Percentiles rank a stretch among this genome's conserved stretches.
phyloP scores from a whole-genome alignment of 1,140 invertebrate genomes.

The Scylla paramamosain region DNA sequence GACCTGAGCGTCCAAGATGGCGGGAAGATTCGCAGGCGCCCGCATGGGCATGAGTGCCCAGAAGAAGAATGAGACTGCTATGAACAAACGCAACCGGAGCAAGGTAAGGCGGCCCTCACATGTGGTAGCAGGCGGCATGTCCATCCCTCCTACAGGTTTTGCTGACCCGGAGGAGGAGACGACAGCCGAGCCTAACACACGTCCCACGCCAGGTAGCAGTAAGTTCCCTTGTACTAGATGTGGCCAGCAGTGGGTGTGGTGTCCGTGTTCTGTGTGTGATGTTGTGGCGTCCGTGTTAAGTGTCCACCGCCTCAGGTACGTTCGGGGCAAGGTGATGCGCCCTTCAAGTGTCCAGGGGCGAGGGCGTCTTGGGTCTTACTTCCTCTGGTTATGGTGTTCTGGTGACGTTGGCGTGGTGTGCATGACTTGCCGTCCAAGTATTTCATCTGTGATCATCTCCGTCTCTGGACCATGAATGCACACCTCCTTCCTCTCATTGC shows the following conservation, averaged over 20 bases:
- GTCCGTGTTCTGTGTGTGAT: not conserved
- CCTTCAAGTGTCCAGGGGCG: not conserved
- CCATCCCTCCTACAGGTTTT: not conserved
- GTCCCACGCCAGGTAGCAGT: not conserved
- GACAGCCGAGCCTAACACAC: not conserved
- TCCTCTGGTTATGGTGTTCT: no score
- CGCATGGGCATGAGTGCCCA: slow-evolving; percentile 73
- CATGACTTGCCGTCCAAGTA: no score
- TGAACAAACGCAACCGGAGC: slow-evolving; percentile 75
- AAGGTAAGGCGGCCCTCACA: slow-evolving; percentile 65
- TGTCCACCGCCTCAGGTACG: not conserved
- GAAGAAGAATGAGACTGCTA: slow-evolving; percentile 71
- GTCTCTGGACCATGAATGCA: no score
- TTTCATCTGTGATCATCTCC: no score
- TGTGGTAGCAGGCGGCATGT: not conserved
- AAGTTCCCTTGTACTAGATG: not conserved
- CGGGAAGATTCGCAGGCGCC: slow-evolving; percentile 75
- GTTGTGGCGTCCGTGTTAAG: not conserved
- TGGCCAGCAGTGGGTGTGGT: not conserved
- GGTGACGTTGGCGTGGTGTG: no score
- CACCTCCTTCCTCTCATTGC: no score
- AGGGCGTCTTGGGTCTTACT: no score
- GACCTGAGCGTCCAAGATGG: slow-evolving; percentile 57
- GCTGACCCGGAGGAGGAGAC: not conserved
- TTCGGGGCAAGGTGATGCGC: not conserved